phyloP scores from a whole-genome alignment of 2,888 invertebrate species.

The Gnatocerus cornutus region DNA sequence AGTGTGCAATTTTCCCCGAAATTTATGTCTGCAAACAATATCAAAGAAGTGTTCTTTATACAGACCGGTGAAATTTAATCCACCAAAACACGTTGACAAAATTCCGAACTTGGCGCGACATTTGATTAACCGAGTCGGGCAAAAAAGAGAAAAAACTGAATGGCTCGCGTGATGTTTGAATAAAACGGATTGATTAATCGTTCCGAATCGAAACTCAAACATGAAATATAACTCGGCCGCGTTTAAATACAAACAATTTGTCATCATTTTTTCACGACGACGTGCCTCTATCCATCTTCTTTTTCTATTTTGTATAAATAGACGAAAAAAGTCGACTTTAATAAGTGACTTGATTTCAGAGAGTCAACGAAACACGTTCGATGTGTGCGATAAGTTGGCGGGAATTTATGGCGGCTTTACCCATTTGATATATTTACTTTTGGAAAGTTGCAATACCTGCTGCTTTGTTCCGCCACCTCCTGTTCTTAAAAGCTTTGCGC shows the following conservation, averaged over 20 bases:
- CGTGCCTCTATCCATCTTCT: constrained; percentile 39
- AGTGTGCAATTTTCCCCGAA: constrained; percentile 29
- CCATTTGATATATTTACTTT: constrained; percentile 44
- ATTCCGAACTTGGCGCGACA: constrained; percentile 13
- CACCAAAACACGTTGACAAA: constrained; percentile 31
- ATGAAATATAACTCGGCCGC: constrained; percentile 42
- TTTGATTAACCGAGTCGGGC: constrained; percentile 20
- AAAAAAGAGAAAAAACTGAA: constrained; percentile 26
- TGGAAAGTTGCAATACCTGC: constrained; percentile 44
- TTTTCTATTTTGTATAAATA: constrained; percentile 6
- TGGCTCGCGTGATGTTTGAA: constrained; percentile 36
- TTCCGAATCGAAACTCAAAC: constrained; percentile 44
- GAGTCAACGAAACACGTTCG: constrained; percentile 29
- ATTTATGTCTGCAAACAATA: constrained; percentile 41
- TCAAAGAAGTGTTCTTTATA: constrained; percentile 31
- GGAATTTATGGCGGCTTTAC: constrained; percentile 41
- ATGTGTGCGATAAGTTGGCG: constrained; percentile 39
- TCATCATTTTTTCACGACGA: constrained; percentile 43
- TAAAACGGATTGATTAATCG: constrained; percentile 45
- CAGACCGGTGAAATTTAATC: constrained; percentile 35
- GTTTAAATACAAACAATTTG: constrained; percentile 48
- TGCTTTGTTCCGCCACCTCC: constrained; percentile 33
- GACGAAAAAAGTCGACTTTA: constrained; percentile 24
- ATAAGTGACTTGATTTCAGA: constrained; percentile 24
- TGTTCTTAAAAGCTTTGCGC: constrained; percentile 45